Base-by-base conservation (phyloP, 2,797 vertebrate genomes). In the Hyperoplus lanceolatus region DNA sequence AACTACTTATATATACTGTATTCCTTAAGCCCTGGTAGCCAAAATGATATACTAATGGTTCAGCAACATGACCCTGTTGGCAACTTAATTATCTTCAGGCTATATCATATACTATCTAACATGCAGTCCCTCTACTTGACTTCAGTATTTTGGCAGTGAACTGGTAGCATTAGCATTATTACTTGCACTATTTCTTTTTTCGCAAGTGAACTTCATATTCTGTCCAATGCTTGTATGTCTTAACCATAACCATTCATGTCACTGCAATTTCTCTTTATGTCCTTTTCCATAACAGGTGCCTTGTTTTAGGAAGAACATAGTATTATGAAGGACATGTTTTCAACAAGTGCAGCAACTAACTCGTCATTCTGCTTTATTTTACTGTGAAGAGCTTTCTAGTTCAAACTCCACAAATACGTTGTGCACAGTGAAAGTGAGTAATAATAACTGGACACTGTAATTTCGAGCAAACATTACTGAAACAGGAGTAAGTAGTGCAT, bases 11-110 rank as follows among this genome's bases (percentile, higher is more conserved):
- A 67, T 61, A 9, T 77, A 29, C 29, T 29, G 29, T 29, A 6
- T 61, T 70, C 48, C 15, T 8, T 14, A 18, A 14, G 39, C 21
- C 1, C 43, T 15, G 1, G 41, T 42, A 55, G 39, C 59, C 43
- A 77, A 75, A 73, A 70, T 62, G 58, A 73, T 72, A 43, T 16
- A 45, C 16, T 49, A 73, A 76, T 73, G 54, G 46, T 38, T 41
- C 38, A 10, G 13, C 29, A 67, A 74, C 45, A 45, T 62, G 80
- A 81, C 39, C 51, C 18, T 45, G 13, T 61, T 68, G 57, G 70
- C 60, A 70, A 65, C 21, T 68, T 71, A 60, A 82, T 83, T 66
- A 71, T 73, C 70, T 73, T 45, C 1, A 60, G 55, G 41, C 43
- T 36, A 42, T 49, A 64, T 72, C 50, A n/a, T 58, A 29, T 9